These are phyloP conservation scores for Alligator mississippiensis DNA, from an alignment of 2,113 vertebrate species.

Conservation along the genomic window DNA sequence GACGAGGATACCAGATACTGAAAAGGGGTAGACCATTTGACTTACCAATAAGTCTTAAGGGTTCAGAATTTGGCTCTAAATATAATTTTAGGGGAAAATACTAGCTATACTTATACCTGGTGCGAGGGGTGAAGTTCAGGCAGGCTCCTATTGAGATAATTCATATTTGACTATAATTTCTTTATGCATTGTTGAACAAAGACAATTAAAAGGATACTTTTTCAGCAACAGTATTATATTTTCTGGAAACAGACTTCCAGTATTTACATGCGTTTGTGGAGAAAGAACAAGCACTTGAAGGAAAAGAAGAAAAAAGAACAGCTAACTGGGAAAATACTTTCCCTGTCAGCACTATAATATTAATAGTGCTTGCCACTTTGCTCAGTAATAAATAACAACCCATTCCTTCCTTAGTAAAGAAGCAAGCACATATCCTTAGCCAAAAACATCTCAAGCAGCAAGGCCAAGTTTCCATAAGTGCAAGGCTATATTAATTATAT, in stretches of 20 bases:
- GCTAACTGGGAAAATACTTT: slow-evolving; percentile 45
- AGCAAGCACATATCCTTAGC: slow-evolving; percentile 37
- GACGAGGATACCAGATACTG: too few relatives aligned
- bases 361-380: slow-evolving; percentile 35
- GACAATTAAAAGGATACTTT: neutral
- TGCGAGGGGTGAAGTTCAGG: neutral
- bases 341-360: slow-evolving; percentile 54
- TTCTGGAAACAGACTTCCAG: neutral
- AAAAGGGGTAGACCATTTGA: too few relatives aligned
- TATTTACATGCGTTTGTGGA: slow-evolving; percentile 43
- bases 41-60: too few relatives aligned
- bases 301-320: slow-evolving; percentile 8
- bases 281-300: slow-evolving; percentile 33
- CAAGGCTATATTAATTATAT: slow-evolving; percentile 49
- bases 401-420: slow-evolving; percentile 17
- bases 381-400: slow-evolving; percentile 52
- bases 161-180: fast-evolving
- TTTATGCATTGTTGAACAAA: neutral
- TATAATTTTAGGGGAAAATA: too few relatives aligned
- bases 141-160: neutral
- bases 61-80: too few relatives aligned
- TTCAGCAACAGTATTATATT: slow-evolving; percentile 24
- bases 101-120: too few relatives aligned
- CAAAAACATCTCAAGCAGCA: slow-evolving; percentile 48
- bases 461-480: slow-evolving; percentile 57